Evolutionary conservation across 2,113 vertebrate genomes (phyloP).

Genomic region (Tachysurus fulvidraco): DNA sequence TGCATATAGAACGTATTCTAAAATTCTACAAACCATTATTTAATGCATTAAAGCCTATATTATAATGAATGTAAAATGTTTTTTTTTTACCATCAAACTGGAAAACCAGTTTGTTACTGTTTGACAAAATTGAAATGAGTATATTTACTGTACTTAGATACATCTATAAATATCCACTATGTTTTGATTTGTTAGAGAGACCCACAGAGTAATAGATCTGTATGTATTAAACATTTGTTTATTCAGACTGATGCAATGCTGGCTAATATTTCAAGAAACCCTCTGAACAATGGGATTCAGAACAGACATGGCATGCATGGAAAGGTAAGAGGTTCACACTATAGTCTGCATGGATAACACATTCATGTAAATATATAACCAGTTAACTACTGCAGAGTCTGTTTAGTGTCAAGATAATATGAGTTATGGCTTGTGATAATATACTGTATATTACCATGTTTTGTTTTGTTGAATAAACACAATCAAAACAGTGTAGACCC

Average conservation of each 20-base stretch:
- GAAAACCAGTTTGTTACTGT: background rate
- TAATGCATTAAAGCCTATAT: background rate
- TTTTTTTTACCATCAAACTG: background rate
- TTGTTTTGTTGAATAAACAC: background rate
- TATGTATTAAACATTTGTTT: background rate
- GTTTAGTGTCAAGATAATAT: background rate
- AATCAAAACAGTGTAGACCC: background rate
- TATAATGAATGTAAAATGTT: background rate
- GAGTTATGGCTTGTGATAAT: background rate
- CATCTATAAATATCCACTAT: background rate
- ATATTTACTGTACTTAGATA: background rate
- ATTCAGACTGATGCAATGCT: conserved; percentile 63
- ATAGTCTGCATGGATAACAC: background rate
- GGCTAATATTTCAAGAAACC: conserved; percentile 50
- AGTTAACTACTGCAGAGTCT: background rate
- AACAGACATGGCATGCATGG: conserved; percentile 23
- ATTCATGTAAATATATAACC: background rate
- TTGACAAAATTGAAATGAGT: background rate
- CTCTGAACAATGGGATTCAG: conserved; percentile 32
- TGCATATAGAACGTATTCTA: background rate
- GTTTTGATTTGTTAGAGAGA: background rate
- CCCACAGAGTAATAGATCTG: background rate
- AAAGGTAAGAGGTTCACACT: conserved; percentile 55
- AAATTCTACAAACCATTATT: background rate
- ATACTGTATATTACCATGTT: background rate